phyloP scores from a whole-genome alignment of 2,888 invertebrate genomes.

The Boloria euphrosyne region DNA sequence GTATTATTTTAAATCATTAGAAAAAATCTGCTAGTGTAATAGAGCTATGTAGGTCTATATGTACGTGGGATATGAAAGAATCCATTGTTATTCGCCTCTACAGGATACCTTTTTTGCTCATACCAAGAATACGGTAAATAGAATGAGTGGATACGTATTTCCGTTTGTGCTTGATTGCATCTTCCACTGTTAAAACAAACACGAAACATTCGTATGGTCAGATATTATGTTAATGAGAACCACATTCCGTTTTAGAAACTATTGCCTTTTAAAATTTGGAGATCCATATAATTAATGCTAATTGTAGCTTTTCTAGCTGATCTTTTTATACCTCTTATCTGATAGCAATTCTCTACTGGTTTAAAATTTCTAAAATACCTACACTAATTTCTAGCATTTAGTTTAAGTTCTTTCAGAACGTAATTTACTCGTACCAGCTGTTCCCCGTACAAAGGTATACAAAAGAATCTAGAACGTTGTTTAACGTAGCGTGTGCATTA shows the following conservation, averaged over 20 bases:
- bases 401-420: neutral
- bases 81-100: slow-evolving; percentile 24
- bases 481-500: slow-evolving; percentile 64
- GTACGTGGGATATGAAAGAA: slow-evolving; percentile 21
- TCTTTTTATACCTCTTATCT: neutral
- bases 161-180: slow-evolving; percentile 34
- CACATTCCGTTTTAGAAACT: slow-evolving; percentile 22
- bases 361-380: neutral
- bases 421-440: slow-evolving; percentile 22
- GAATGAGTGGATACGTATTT: slow-evolving; percentile 28
- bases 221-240: slow-evolving; percentile 25
- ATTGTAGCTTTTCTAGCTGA: slow-evolving; percentile 6
- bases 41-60: neutral
- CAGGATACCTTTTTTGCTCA: slow-evolving; percentile 27
- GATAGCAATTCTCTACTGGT: neutral
- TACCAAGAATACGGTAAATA: slow-evolving; percentile 23
- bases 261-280: slow-evolving; percentile 13
- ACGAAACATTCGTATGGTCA: slow-evolving; percentile 15
- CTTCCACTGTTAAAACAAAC: slow-evolving; percentile 5
- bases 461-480: slow-evolving; percentile 47
- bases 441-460: slow-evolving; percentile 27
- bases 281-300: slow-evolving; percentile 13
- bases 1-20: neutral
- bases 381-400: neutral
- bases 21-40: slow-evolving; percentile 6